Percentiles rank a stretch among this genome's conserved stretches.
These are phyloP conservation scores for Berghia stephanieae DNA, from an alignment of 1,140 invertebrate genomes.

Conservation along the genomic window DNA sequence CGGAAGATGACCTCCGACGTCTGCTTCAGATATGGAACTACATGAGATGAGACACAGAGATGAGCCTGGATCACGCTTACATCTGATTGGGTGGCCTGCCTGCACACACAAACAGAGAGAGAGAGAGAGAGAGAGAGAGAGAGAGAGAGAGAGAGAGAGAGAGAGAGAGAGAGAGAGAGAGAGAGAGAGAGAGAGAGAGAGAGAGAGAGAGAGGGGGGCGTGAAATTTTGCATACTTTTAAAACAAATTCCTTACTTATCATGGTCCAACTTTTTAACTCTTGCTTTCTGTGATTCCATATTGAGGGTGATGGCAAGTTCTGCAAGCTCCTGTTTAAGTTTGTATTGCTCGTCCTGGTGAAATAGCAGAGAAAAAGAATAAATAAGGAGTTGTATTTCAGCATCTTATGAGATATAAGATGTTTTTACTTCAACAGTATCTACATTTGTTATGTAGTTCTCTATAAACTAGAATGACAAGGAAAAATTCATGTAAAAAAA, in stretches of 20 bases:
- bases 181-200: constrained; percentile 24
- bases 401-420: neutral
- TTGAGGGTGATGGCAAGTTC: constrained; percentile 60
- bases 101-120: no score
- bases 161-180: neutral
- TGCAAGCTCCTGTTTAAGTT: constrained; percentile 57
- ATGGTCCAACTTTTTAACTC: constrained; percentile 43
- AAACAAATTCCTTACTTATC: constrained; percentile 34
- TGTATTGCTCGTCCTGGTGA: constrained; percentile 54
- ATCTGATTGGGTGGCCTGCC: no score
- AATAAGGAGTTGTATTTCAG: neutral
- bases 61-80: no score
- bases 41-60: no score
- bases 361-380: neutral
- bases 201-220: neutral
- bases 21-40: no score
- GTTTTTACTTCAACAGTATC: no score
- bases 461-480: no score
- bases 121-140: constrained; percentile 22
- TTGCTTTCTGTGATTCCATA: constrained; percentile 61
- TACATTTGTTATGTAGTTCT: no score
- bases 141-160: constrained; percentile 26
- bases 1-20: no score
- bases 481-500: no score
- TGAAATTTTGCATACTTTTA: neutral